These are phyloP conservation scores for Tadarida brasiliensis DNA, from an alignment of 2,797 vertebrate genomes.

Conservation along the genomic window DNA sequence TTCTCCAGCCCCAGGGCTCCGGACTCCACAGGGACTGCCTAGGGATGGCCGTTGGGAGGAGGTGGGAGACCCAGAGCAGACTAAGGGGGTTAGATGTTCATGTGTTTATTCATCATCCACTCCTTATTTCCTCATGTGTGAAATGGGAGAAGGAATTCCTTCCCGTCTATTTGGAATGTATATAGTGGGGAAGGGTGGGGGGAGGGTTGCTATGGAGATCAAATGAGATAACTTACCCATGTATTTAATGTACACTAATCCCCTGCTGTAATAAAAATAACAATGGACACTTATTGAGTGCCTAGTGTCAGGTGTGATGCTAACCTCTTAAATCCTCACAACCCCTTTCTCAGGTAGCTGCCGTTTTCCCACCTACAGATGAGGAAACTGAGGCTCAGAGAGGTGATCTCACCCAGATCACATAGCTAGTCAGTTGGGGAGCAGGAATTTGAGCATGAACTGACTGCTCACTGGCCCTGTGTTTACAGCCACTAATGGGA, in stretches of 20 bases:
- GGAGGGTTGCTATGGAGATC: background rate
- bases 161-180: background rate
- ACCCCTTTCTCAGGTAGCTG: background rate
- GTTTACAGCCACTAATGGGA: background rate
- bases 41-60: background rate
- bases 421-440: background rate
- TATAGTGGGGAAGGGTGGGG: background rate
- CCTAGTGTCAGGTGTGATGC: background rate
- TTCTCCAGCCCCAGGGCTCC: background rate
- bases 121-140: background rate
- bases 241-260: background rate
- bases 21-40: background rate
- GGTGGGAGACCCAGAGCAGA: background rate
- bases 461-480: background rate
- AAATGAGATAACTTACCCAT: background rate
- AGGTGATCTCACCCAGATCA: background rate
- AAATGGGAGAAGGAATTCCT: constrained; percentile 17
- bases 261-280: background rate
- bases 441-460: background rate
- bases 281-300: background rate
- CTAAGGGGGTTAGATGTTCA: background rate
- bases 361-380: background rate
- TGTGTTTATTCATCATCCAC: background rate
- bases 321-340: background rate
- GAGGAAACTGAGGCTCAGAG: constrained; percentile 30